Percentiles rank a stretch among this genome's conserved stretches.
Conservation (phyloP, 2,888 invertebrate genomes). For the Brassicogethes aeneus region DNA sequence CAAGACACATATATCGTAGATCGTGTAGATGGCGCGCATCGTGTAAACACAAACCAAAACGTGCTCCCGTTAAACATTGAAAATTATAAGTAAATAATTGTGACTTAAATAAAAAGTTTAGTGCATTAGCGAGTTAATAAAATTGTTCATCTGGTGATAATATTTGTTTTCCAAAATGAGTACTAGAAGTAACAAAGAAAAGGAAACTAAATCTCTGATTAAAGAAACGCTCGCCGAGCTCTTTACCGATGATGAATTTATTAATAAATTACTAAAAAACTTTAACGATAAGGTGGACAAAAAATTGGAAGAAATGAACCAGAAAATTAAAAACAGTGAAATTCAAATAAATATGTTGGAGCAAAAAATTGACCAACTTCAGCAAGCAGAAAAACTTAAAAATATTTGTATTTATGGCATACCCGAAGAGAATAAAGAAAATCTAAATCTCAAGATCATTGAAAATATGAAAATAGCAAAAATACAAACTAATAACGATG, state of each 20-base stretch:
- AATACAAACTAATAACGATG: no score
- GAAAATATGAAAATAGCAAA: no score
- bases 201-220: background rate
- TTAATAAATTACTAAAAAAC: background rate
- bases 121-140: background rate
- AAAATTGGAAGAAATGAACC: background rate
- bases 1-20: no score
- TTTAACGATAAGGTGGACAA: background rate
- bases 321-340: background rate
- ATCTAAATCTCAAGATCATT: background rate
- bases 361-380: no score
- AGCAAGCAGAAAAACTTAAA: background rate
- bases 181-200: constrained; percentile 1
- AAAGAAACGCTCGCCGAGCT: background rate
- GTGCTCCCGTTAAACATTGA: background rate
- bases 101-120: background rate
- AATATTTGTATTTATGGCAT: constrained; percentile 1
- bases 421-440: background rate
- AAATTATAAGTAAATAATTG: background rate
- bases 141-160: background rate
- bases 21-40: background rate
- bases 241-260: background rate
- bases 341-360: no score
- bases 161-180: background rate
- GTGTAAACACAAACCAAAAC: background rate